Evolutionary conservation across 2,797 vertebrate species (phyloP).

Genomic region (Sebastes cheni): DNA sequence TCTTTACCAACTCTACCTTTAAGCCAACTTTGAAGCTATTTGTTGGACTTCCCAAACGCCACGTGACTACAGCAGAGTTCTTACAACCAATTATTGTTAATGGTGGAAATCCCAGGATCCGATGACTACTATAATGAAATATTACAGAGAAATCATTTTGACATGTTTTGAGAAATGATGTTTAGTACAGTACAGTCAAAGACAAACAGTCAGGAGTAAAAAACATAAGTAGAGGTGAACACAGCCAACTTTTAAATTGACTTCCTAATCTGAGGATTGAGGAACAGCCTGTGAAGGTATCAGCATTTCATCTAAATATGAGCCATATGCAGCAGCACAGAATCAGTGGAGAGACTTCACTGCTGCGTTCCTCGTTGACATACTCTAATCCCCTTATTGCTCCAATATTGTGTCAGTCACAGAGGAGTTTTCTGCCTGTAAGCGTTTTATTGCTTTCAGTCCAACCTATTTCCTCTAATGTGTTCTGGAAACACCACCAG

Average conservation of each 20-base stretch:
- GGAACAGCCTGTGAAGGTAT: neutral
- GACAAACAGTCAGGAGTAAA: neutral
- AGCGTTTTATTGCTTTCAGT: neutral
- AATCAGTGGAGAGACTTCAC: neutral
- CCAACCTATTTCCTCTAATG: neutral
- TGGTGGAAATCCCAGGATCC: neutral
- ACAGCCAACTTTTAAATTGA: neutral
- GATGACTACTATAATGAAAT: neutral
- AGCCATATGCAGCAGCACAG: neutral
- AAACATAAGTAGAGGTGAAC: neutral
- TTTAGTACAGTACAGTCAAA: neutral
- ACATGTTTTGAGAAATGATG: neutral
- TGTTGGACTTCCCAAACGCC: neutral
- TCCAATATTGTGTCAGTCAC: conserved; percentile 1
- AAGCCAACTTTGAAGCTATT: too few relatives aligned
- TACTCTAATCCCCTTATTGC: neutral
- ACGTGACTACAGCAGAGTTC: neutral
- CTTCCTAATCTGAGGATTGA: neutral
- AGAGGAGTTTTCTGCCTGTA: neutral
- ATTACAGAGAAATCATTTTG: neutral
- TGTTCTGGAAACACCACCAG: neutral
- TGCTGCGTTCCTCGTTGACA: too few relatives aligned
- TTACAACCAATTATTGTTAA: neutral
- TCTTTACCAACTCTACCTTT: too few relatives aligned
- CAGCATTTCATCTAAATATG: neutral